A percentile compares a stretch with the other conserved stretches of the same genome.
phyloP scores from a whole-genome alignment of 2,888 invertebrate genomes.

The Cephalotes varians region DNA sequence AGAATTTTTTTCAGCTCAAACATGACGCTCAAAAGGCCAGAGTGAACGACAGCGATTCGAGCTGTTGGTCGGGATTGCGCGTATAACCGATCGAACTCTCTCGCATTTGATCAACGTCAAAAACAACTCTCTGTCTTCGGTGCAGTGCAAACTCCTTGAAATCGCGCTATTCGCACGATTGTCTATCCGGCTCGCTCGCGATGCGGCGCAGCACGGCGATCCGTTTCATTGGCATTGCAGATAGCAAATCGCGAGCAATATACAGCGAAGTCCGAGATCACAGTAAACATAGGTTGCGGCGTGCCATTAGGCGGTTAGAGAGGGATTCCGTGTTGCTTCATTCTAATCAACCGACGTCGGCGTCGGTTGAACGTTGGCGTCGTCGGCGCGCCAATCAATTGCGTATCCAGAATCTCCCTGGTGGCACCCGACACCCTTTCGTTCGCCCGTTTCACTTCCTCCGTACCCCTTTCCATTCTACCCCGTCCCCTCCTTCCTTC shows the following conservation, averaged over 20 bases:
- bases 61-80: conserved; percentile 15
- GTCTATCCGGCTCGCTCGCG: conserved; percentile 27
- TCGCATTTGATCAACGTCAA: conserved; percentile 35
- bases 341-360: conserved; percentile 84
- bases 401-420: conserved; percentile 80
- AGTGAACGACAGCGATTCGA: conserved; percentile 15
- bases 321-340: conserved; percentile 85
- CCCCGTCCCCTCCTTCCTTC: conserved; percentile 26
- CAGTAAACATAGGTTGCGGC: conserved; percentile 85
- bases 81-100: conserved; percentile 8
- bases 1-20: conserved; percentile 24
- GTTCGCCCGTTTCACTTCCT: conserved; percentile 65
- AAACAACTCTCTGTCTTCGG: conserved; percentile 36
- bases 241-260: conserved; percentile 81
- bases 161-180: conserved; percentile 29
- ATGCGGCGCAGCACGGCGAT: conserved; percentile 36
- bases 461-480: conserved; percentile 49
- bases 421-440: conserved; percentile 67
- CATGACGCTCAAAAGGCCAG: conserved; percentile 28
- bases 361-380: conserved; percentile 75
- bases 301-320: conserved; percentile 85
- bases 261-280: conserved; percentile 83
- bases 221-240: conserved; percentile 84
- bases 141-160: conserved; percentile 42
- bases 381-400: conserved; percentile 83